Evolutionary conservation across 2,888 invertebrate genomes (phyloP), one percentile per base, ranked within the genome.

Genomic region (Creontiades dilutus): DNA sequence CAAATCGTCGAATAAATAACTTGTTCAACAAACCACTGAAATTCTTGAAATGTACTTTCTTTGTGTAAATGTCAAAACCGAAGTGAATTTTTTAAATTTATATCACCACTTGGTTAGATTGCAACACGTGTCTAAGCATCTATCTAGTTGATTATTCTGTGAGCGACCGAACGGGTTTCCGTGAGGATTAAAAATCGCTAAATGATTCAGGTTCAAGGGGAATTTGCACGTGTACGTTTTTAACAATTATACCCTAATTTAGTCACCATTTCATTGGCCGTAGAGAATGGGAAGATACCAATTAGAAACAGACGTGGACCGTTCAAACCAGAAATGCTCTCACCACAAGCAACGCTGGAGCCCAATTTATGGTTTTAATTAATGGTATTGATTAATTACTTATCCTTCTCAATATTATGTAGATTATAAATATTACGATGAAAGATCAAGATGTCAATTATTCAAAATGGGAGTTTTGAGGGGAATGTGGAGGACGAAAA

Each of bases 401-500:
- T 13, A 68, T 68, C 27, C 68, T 68, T 68, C 27, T 5, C 0
- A 27, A 37, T 37, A 37, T 37, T 37, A 37, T 37, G 37, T 7
- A 37, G 37, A 37, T 37, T 37, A 68, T 12, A 23, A 12, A 27
- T 68, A 12, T 23, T 57, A 57, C 19, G n/a, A 57, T 57, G 57
- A 57, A 57, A 57, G 57, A n/a, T 57, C 16, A n/a, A 57, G 57
- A n/a, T 27, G 23, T 68, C 9, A 68, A 68, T 68, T 68, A 68
- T 68, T 23, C 23, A 68, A 68, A 68, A 68, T 23, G 23, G 68
- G 19, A 13, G 12, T 5, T n/a, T 68, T 19, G 68, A 19, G 68
- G 23, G n/a, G 19, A 19, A 27, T 23, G 23, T 68, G 68, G 19
- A 68, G 68, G 68, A 68, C 68, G 19, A 68, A 68, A 68, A 68